Evolutionary conservation across 92 coral and sea anemone species (phyloP), one percentile per base, ranked within the genome.

Genomic region (Zoanthus solanderi): DNA sequence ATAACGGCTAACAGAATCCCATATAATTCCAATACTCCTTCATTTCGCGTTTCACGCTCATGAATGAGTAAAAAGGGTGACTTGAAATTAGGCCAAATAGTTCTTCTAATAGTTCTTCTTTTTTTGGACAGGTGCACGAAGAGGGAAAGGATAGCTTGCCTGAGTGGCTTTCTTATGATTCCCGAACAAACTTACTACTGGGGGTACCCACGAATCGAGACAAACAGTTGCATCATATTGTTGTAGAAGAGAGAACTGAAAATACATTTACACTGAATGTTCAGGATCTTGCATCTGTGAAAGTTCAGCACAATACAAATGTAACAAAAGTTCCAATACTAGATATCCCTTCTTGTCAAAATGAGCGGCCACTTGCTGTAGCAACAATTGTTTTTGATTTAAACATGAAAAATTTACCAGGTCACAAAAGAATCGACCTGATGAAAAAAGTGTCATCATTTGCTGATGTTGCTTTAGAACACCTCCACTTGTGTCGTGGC

Each of bases 331-430:
- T 91, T 3, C 96, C 98, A 63, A 17, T 58, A 32, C 72, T 93
- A 57, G 78, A 88, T 48, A 89, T 92, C 61, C 91, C 92, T 37
- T 88, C 86, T 44, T 97, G 99, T 78, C 88, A 91, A 32, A 82
- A 82, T 13, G 94, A 96, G 50, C 72, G 88, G 52, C 97, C 98
- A 46, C 95, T 97, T 50, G 90, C 96, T 10, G 95, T 92, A 9
- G 99, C 99, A n/a, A 97, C 99, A 32, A 77, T 97, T 18, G 89
- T 93, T 30, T 97, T 97, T 79, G 99, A 97, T 81, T 92, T 95
- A 52, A 92, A 94, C 78, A 87, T 93, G 30, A 95, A 91, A 66
- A 95, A 91, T 50, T 84, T 95, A 12, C 80, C 93, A 83, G 99
- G 99, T 53, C 79, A 85, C 47, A 90, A 92, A 15, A 88, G 99